A percentile compares a stretch with the other conserved stretches of the same genome.
Conservation (phyloP, 2,888 invertebrate species). For the Parelbella ahira region DNA sequence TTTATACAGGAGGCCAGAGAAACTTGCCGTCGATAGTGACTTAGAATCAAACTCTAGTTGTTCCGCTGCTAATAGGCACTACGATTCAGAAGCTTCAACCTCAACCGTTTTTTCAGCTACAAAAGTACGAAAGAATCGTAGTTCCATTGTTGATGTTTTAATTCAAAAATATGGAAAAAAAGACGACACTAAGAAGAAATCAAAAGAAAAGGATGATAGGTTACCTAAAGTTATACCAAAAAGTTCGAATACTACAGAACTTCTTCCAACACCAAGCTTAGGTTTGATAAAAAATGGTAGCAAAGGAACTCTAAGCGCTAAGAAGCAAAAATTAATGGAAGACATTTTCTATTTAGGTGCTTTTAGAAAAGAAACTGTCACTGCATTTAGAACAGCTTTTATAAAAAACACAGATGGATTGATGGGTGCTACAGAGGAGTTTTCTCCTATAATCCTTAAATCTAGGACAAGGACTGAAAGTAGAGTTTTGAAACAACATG, state of each 20-base stretch:
- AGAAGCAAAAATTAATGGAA: conserved; percentile 74
- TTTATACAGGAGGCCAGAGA: conserved; percentile 66
- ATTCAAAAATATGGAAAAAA: conserved; percentile 83
- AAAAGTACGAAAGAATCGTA: conserved; percentile 66
- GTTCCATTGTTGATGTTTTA: conserved; percentile 84
- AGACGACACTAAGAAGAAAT: conserved; percentile 77
- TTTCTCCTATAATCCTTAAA: conserved; percentile 86
- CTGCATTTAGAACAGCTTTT: conserved; percentile 84
- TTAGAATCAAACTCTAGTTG: conserved; percentile 85
- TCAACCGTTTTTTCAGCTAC: conserved; percentile 84
- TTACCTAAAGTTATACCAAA: conserved; percentile 80
- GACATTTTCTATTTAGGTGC: conserved; percentile 82
- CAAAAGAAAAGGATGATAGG: conserved; percentile 77
- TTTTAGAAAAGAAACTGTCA: conserved; percentile 85
- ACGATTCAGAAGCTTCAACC: conserved; percentile 85
- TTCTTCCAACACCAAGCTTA: conserved; percentile 84
- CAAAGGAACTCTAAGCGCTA: conserved; percentile 61
- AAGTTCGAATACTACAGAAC: conserved; percentile 74
- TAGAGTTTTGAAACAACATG: conserved; percentile 84
- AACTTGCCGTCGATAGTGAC: conserved; percentile 81
- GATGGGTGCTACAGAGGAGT: conserved; percentile 80
- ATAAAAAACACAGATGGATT: conserved; percentile 82
- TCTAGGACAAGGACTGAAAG: conserved; percentile 89
- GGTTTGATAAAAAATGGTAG: conserved; percentile 61
- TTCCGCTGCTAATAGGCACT: conserved; percentile 78